Conservation (phyloP, 2,797 vertebrate genomes). For the Clarias laeviceps region DNA sequence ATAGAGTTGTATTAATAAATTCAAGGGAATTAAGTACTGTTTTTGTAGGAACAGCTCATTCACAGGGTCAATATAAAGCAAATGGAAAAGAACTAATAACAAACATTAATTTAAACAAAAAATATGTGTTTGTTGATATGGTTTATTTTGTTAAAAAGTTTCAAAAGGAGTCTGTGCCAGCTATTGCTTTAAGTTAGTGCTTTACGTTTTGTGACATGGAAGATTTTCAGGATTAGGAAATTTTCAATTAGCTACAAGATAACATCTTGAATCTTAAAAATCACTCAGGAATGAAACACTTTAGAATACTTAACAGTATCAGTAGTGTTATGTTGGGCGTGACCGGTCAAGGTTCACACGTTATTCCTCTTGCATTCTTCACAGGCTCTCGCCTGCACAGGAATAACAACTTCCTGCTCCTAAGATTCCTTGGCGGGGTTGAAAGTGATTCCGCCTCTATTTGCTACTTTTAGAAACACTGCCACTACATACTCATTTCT, state of each 20-base stretch:
- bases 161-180: background rate
- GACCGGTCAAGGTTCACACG: background rate
- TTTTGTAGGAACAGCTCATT: no score
- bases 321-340: background rate
- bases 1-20: background rate
- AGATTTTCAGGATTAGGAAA: no score
- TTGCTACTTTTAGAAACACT: background rate
- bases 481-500: background rate
- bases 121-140: no score
- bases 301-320: background rate
- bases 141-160: no score
- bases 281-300: background rate
- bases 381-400: background rate
- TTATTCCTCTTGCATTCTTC: background rate
- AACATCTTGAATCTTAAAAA: background rate
- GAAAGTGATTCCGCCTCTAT: background rate
- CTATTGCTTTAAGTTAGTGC: background rate
- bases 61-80: no score
- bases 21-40: background rate
- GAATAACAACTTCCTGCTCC: background rate
- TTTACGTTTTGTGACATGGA: background rate
- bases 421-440: background rate
- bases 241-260: no score
- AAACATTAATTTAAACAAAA: no score
- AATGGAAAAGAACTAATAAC: no score